phyloP scores from a whole-genome alignment of 2,888 invertebrate genomes.

The Lymantria monacha region DNA sequence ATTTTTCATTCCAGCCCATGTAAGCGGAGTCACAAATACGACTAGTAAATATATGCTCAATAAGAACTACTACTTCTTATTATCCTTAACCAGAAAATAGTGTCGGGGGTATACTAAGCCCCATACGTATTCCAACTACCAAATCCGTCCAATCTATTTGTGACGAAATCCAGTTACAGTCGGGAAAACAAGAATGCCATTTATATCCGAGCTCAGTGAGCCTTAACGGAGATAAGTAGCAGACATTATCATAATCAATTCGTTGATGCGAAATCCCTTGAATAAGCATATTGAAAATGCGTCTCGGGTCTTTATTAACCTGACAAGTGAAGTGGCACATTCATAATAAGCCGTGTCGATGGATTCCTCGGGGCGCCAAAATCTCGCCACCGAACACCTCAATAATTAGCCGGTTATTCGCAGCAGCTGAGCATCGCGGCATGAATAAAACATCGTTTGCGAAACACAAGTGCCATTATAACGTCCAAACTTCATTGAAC shows the following conservation, averaged over 20 bases:
- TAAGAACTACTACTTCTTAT: too few species aligned
- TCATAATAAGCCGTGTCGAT: constrained; percentile 43
- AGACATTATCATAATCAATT: constrained; percentile 39
- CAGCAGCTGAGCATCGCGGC: constrained; percentile 61
- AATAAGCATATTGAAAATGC: constrained; percentile 32
- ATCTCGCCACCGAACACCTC: constrained; percentile 64
- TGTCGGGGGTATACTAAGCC: background rate
- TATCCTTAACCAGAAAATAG: background rate
- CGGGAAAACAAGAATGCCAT: constrained; percentile 18
- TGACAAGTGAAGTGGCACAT: constrained; percentile 53
- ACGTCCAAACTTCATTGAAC: constrained; percentile 42
- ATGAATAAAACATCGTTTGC: constrained; percentile 77
- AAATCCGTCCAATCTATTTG: constrained; percentile 8
- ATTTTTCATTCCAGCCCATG: too few species aligned
- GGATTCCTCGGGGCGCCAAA: constrained; percentile 38
- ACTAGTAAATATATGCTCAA: too few species aligned
- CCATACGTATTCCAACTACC: background rate
- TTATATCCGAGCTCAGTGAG: constrained; percentile 14
- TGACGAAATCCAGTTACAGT: constrained; percentile 5
- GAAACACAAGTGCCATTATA: constrained; percentile 61
- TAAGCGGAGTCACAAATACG: too few species aligned
- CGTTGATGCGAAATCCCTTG: constrained; percentile 18
- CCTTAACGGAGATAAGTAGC: constrained; percentile 26
- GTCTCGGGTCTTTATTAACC: constrained; percentile 44
- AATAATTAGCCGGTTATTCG: constrained; percentile 75